phyloP scores from a whole-genome alignment of 64 coral and sea anemone genomes.

The Pocillopora verrucosa region DNA sequence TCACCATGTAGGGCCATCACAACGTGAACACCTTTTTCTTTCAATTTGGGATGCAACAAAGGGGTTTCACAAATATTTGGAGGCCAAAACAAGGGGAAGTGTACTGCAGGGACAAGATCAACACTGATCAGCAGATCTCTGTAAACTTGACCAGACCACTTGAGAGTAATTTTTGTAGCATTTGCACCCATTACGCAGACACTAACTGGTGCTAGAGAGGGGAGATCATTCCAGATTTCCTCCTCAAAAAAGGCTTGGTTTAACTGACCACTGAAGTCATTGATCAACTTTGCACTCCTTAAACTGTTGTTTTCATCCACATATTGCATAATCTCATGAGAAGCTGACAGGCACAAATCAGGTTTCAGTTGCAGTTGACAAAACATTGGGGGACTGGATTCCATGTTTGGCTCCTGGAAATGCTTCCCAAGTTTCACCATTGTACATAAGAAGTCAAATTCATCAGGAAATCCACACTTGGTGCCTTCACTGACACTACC shows the following conservation, averaged over 20 bases:
- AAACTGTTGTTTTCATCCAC: constrained; percentile 30
- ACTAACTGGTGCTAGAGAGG: neutral
- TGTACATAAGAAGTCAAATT: constrained; percentile 31
- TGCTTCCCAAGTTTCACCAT: neutral
- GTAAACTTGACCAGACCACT: constrained; percentile 25
- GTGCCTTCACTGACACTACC: constrained; percentile 12
- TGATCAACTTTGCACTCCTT: constrained; percentile 9
- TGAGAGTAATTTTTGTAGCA: constrained; percentile 15
- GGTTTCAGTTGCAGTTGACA: constrained; percentile 25
- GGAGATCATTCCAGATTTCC: constrained; percentile 12
- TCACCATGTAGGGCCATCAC: constrained; percentile 10
- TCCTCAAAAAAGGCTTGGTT: neutral
- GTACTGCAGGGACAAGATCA: constrained; percentile 22
- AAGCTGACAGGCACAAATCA: neutral
- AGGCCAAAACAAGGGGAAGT: constrained; percentile 34
- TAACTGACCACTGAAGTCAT: constrained; percentile 7
- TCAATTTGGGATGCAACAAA: neutral
- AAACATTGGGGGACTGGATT: constrained; percentile 29
- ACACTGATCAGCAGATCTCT: constrained; percentile 8
- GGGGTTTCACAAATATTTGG: neutral
- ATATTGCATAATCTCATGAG: constrained; percentile 3
- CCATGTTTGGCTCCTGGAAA: constrained; percentile 28
- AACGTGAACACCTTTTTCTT: constrained; percentile 12
- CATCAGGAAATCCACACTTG: constrained; percentile 42
- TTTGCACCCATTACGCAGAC: neutral